Evolutionary conservation across 2,797 vertebrate genomes (phyloP), one percentile per base, ranked within the genome.

Genomic region (Bovichtus diacanthus): DNA sequence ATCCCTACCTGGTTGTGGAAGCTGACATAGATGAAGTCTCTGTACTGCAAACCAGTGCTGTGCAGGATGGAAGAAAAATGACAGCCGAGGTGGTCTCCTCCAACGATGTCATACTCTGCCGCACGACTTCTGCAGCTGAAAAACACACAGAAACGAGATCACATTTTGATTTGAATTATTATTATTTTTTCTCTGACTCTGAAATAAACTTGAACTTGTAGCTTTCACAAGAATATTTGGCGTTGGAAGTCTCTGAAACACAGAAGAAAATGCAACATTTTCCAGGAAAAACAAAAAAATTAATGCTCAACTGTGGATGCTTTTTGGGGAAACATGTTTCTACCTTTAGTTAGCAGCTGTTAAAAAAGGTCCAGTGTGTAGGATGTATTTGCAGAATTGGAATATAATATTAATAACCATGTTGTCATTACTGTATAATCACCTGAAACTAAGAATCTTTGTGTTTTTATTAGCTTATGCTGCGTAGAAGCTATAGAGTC

Each of bases 11-110:
- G 97, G 94, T 99, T 98, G 65, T 99, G 98, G 72, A 98, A 97
- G 93, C 97, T 98, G 86, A 99, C 93, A 66, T 98, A 87, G 87
- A 99, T 97, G 91, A 99, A 99, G 88, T 99, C 98, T 88, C 97
- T 91, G 90, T 99, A 97, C 89, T 99, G 97, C 38, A 99, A 93
- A 23, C 97, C 96, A 0, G 98, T 99, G 25, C 92, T 97, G 38
- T 94, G 95, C 47, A 99, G 93, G 90, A 99, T 96, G 90, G 98
- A 96, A 39, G 95, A 95, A 59, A 99, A 97, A 70, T 99, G 95
- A 65, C 98, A 97, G 90, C 95, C 95, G 0, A 96, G 90, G 81
- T 88, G 90, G 74, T 98, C 97, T 0, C 96, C 95, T 7, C 96
- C 97, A 0, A 96, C 95, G 19, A 97, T 90, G 29, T 98, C 97